A percentile compares a stretch with the other conserved stretches of the same genome.
Conservation (phyloP, 92 coral and sea anemone species). For the Scolanthus callimorphus region DNA sequence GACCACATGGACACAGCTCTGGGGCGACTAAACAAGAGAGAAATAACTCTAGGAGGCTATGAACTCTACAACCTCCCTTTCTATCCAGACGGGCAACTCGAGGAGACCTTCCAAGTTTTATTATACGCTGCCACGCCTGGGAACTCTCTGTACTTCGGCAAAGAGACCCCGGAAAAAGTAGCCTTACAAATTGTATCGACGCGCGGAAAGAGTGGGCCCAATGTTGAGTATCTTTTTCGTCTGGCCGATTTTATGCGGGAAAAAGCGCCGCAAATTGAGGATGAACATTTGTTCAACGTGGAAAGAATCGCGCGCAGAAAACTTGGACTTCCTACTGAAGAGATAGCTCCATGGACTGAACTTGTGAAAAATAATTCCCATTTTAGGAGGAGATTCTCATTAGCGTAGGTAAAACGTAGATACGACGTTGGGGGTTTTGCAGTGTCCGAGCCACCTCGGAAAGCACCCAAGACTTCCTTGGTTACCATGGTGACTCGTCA, state of each 20-base stretch:
- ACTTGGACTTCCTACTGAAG: conserved; percentile 57
- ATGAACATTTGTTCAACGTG: conserved; percentile 63
- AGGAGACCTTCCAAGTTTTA: conserved; percentile 42
- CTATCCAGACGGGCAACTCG: conserved; percentile 32
- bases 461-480: no score
- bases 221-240: conserved; percentile 78
- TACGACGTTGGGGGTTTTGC: no score
- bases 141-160: conserved; percentile 71
- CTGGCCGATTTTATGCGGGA: conserved; percentile 81
- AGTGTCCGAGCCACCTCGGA: no score
- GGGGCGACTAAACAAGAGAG: conserved; percentile 66
- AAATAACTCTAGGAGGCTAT: conserved; percentile 73
- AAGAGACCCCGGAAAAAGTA: conserved; percentile 55
- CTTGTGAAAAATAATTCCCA: conserved; percentile 9
- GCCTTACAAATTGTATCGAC: conserved; percentile 74
- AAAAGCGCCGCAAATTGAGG: conserved; percentile 58
- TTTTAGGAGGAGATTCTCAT: no score
- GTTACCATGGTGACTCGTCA: no score
- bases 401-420: no score
- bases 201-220: conserved; percentile 72
- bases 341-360: conserved; percentile 49
- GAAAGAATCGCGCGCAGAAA: conserved; percentile 49
- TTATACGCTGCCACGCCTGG: conserved; percentile 68
- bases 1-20: conserved; percentile 47
- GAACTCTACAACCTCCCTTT: conserved; percentile 53